Evolutionary conservation across 2,797 vertebrate genomes (phyloP), one percentile per base, ranked within the genome.

Genomic region (Pelochelys cantorii): DNA sequence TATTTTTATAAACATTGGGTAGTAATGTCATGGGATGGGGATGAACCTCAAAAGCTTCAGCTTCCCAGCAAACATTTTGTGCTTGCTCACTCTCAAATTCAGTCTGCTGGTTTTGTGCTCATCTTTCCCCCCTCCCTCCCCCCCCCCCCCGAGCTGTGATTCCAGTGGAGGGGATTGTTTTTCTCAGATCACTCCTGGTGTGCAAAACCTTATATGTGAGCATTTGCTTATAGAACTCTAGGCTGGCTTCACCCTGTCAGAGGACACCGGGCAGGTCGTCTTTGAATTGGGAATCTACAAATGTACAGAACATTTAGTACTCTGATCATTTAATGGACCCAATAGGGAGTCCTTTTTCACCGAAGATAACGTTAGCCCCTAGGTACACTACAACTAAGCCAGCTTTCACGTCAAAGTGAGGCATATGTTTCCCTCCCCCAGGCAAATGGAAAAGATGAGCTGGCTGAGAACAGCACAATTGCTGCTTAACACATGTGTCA

Each of bases 1-100:
- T 87, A 7, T 62, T 85, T 68, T 79, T 79, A 4, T 94, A 95
- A 92, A n/a, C 13, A 62, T 56, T 85, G 85, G 71, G 52, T 74
- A 75, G 23, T 85, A 29, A 78, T 23, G 77, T 13, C 65, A 90
- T 37, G 87, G 74, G n/a, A 90, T 37, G 87, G 74, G n/a, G 53
- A 15, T 25, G 23, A 71, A 13, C 55, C 10, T 42, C 86, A 88
- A 77, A 0, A 48, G 42, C 83, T 86, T 94, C n/a, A 81, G 9
- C 75, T 34, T 92, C 71, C 27, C 17, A 79, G 15, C 15, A 74
- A 20, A 77, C 42, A 4, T 89, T 48, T 83, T n/a, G 5, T 48
- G 68, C 11, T 20, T 9, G 10, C 25, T 48, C 48, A 86, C 34
- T 74, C 42, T 91, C 84, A 81, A 25, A 77, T 3, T 83, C 56